Evolutionary conservation across 2,797 vertebrate genomes (phyloP), one percentile per base, ranked within the genome.

Genomic region (Platyrinchus mystaceus): DNA sequence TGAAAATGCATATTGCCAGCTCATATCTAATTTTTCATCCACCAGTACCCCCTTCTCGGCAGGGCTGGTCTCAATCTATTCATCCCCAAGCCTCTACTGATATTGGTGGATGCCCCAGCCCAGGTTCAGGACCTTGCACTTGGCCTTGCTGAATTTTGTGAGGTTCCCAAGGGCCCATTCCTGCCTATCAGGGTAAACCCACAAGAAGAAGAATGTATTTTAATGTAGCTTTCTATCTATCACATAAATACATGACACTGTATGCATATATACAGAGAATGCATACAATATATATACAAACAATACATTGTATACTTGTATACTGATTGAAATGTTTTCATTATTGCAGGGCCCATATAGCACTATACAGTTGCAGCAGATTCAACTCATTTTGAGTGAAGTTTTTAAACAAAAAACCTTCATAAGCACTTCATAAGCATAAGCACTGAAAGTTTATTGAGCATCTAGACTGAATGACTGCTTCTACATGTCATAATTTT

Each of bases 61-160:
- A 27, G 30, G 14, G 19, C 8, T 83, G 4, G 15, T 77, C 6
- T 43, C n/a, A 46, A 46, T 41, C 16, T 3, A 1, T 53, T 47
- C 14, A 58, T 47, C 14, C 10, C 14, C 7, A 34, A 46, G 12
- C 8, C 47, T 71, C 17, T 62, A 37, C 4, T 10, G 36, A n/a
- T 63, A 30, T 2, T 23, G 2, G 17, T 9, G 10, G 0, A 24
- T 67, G 12, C 12, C 22, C 6, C 0, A 0, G 15, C 4, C 3
- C 32, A 60, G 5, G 6, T 23, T 5, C 7, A 84, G 44, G 26
- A 87, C 15, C 4, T 32, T 49, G 7, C 9, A 58, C 5, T 52
- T 81, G 28, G 5, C 23, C 15, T 58, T 78, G 18, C 14, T 74
- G 36, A 81, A 60, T 10, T 15, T 47, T 16, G 18, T 32, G 30